Percentiles rank a stretch among this genome's conserved stretches.
Evolutionary conservation across 1,140 invertebrate genomes (phyloP).

Genomic region (Zaprionus inermis): DNA sequence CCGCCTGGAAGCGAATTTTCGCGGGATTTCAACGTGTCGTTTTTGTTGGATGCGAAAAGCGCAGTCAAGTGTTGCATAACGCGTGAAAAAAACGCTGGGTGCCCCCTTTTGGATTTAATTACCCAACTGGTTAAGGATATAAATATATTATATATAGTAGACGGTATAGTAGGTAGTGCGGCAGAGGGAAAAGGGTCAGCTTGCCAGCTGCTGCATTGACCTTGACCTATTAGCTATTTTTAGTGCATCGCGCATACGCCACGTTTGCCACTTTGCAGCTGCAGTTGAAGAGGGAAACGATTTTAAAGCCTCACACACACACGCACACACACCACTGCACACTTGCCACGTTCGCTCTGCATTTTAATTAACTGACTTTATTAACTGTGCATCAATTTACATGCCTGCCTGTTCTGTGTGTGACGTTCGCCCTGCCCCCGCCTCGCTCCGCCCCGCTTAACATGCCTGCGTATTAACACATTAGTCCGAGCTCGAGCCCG

Average conservation of each 20-base stretch:
- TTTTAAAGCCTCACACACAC: slow-evolving; percentile 24
- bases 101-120: slow-evolving; percentile 10
- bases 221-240: slow-evolving; percentile 74
- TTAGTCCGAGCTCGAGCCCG: slow-evolving; percentile 46
- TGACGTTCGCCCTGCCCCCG: slow-evolving; percentile 23
- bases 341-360: slow-evolving; percentile 23
- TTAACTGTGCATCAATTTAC: slow-evolving; percentile 59
- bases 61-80: slow-evolving; percentile 44
- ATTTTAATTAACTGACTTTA: slow-evolving; percentile 74
- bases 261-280: slow-evolving; percentile 19
- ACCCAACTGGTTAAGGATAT: not conserved
- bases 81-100: not conserved
- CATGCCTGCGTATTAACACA: slow-evolving; percentile 68
- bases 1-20: not conserved
- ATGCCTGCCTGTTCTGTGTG: slow-evolving; percentile 17
- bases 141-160: not conserved
- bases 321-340: slow-evolving; percentile 19
- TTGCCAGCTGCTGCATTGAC: slow-evolving; percentile 56
- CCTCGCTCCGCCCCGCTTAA: slow-evolving; percentile 32
- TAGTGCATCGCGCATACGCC: slow-evolving; percentile 44
- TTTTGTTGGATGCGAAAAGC: not conserved
- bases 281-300: slow-evolving; percentile 14
- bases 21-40: not conserved
- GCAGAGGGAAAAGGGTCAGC: not conserved
- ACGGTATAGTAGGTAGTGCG: not conserved